Conservation (phyloP, 2,113 vertebrate species). For the Malurus alboscapulatus region DNA sequence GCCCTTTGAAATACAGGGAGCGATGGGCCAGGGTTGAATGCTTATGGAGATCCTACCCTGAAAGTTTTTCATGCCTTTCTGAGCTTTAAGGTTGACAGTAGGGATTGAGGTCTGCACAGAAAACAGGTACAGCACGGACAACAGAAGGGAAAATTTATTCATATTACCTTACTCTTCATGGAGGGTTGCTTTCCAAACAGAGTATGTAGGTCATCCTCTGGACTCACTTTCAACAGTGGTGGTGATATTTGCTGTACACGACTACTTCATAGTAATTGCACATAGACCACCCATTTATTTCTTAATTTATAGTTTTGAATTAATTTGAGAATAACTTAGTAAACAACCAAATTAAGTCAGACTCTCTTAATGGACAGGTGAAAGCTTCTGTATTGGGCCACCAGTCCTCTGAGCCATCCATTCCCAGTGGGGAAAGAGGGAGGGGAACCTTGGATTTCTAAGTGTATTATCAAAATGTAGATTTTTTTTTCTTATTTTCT, state of each 20-base stretch:
- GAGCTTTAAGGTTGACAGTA: slow-evolving; percentile 3
- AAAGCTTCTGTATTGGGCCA: slow-evolving; percentile 54
- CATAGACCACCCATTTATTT: slow-evolving; percentile 48
- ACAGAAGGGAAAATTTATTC: neutral
- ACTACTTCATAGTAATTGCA: slow-evolving; percentile 6
- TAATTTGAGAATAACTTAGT: neutral
- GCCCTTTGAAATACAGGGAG: neutral
- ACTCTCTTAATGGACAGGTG: slow-evolving; percentile 32
- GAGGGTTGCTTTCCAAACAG: slow-evolving; percentile 16
- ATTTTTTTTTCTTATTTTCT: neutral
- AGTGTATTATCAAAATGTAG: slow-evolving; percentile 12
- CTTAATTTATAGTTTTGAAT: slow-evolving; percentile 5
- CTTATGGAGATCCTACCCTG: slow-evolving; percentile 8
- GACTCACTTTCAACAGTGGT: neutral
- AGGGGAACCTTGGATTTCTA: slow-evolving; percentile 6
- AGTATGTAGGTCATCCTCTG: slow-evolving; percentile 1
- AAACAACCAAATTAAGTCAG: slow-evolving; percentile 18
- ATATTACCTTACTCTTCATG: neutral
- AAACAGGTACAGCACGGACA: neutral
- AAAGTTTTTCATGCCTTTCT: slow-evolving; percentile 38
- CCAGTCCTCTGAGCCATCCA: slow-evolving; percentile 68
- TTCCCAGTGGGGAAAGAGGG: neutral
- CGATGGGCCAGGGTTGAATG: neutral
- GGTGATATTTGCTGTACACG: slow-evolving; percentile 26
- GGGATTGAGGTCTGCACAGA: slow-evolving; percentile 1